These are phyloP conservation scores for Neodiprion pinetum DNA, from an alignment of 1,140 invertebrate genomes.

Conservation along the genomic window DNA sequence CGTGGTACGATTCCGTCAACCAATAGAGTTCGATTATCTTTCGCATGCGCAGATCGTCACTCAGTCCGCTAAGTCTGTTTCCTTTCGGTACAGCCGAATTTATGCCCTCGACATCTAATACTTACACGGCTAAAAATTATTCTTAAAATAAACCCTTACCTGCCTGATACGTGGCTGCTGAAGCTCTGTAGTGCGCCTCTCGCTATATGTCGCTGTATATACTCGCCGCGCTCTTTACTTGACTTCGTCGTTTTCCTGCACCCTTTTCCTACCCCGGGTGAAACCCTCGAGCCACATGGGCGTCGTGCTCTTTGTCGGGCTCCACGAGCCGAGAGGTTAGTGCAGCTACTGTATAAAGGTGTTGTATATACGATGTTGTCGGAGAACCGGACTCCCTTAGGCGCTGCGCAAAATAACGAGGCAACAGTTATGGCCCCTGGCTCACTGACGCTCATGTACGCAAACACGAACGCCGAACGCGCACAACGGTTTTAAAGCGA, in stretches of 20 bases:
- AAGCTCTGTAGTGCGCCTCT: neutral
- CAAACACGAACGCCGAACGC: neutral
- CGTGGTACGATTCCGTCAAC: no score
- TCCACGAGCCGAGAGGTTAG: neutral
- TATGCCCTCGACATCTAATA: no score
- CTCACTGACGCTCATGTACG: neutral
- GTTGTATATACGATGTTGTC: neutral
- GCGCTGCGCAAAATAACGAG: neutral
- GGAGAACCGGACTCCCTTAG: neutral
- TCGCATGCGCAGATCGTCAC: no score
- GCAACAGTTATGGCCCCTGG: neutral
- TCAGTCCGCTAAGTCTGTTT: no score
- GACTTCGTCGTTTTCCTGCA: neutral
- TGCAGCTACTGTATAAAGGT: neutral
- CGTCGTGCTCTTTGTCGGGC: neutral
- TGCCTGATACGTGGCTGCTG: neutral
- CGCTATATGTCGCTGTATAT: no score
- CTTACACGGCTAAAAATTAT: no score
- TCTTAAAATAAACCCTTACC: neutral
- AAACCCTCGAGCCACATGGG: neutral
- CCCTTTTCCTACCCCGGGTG: neutral
- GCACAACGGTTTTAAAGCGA: neutral
- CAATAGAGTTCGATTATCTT: no score
- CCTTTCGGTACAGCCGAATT: no score
- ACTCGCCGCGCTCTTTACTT: neutral